Base-by-base conservation (phyloP, 30 jellyfish, hydroid and myxozoan species). In the Mastigias papua region DNA sequence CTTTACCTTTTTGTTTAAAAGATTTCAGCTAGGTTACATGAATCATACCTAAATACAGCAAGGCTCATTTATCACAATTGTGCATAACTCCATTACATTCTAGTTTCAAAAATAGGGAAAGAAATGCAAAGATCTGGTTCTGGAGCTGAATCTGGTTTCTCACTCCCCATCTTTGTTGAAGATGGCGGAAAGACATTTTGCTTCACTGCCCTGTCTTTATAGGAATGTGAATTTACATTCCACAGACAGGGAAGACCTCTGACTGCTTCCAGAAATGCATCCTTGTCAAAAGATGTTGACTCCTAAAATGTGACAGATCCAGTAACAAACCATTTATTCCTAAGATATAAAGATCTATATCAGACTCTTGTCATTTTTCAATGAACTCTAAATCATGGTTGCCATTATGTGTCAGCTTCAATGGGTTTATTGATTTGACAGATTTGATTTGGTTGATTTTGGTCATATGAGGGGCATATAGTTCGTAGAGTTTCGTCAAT, bases 111-210 rank as follows among this genome's bases (percentile, higher is more conserved):
- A 51, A 5, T 5, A 5, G 25, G 2, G 67, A 17, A 65, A 65
- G 22, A 65, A 65, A 25, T 2, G 22, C 51, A 13, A 42, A 23
- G 17, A 51, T n/a, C n/a, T n/a, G n/a, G n/a, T n/a, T n/a, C n/a
- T 51, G 67, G 7, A 51, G 27, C 67, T 69, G 80, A 69, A 69
- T 48, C 26, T 69, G 31, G 31, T 69, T 69, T 69, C 54, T 69
- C 80, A 80, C 90, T 4, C 37, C 60, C 90, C 82, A 27, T 80
- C 90, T 48, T 48, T 65, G 25, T 35, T 30, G 34, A 80, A 80
- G 42, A 80, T 80, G 51, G 70, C 15, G 29, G 90, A 51, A 30
- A 80, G 90, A 26, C 68, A 13, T 34, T 49, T 80, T 82, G 82
- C 60, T 22, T 71, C n/a, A n/a, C n/a, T n/a, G n/a, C n/a, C n/a